Evolutionary conservation across 2,113 vertebrate species (phyloP), one percentile per base, ranked within the genome.

Genomic region (Geothlypis trichas): DNA sequence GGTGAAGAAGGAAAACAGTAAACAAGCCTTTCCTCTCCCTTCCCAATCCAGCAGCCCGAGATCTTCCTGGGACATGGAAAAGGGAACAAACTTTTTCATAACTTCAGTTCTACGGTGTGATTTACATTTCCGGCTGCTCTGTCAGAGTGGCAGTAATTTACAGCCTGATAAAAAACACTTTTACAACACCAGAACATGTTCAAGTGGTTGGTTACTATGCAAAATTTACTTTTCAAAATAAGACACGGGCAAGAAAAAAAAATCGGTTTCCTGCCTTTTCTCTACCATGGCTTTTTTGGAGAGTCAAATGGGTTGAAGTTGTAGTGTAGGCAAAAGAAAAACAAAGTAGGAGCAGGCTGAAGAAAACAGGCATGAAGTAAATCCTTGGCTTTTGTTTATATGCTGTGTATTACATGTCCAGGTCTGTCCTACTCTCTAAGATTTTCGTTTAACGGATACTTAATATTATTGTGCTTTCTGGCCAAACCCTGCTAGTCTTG

Each of bases 61-160:
- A 94, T 97, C 67, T 91, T 93, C 59, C 55, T 71, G 33, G 73
- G 84, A 85, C 1, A 0, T 14, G 71, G 73, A 83, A 88, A 87
- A 66, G 28, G 28, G 77, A 94, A 73, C 46, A 63, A 95, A 80
- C 52, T 94, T 95, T 92, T 97, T 95, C 87, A 88, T 96, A 97
- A 95, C 82, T 95, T 61, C 10, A 58, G 41, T 80, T 68, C 95
- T 20, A 82, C 12, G 62, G 89, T 84, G 92, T 97, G 93, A 94
- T 96, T 98, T 97, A 97, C 97, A 97, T 97, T 98, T 98, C 97
- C 97, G 71, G 84, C 75, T 93, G 78, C 90, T 87, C 96, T 97
- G 97, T 97, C 96, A 94, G 94, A 93, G 66, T 90, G 92, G 89
- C 94, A 71, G 79, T 96, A 93, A 98, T 97, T 98, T 97, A 97